Base-by-base conservation (phyloP, 2,888 invertebrate species). In the Eupsilia transversa region DNA sequence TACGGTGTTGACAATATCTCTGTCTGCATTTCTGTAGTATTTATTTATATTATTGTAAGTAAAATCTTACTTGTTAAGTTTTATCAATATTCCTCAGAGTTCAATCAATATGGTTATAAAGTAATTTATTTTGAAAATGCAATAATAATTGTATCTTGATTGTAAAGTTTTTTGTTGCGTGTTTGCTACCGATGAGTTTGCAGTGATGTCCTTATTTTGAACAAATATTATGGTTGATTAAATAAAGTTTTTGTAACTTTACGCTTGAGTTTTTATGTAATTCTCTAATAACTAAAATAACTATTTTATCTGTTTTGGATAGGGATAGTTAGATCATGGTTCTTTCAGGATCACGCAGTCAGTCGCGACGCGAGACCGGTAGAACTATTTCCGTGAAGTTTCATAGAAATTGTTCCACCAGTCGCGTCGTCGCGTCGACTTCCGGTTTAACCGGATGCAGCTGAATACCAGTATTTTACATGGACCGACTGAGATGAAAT, bases 161-260 rank as follows among this genome's bases (percentile, higher is more conserved):
- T 86, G 72, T 89, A 86, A 86, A 88, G 80, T 88, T 88, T 83
- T 88, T 89, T 87, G 87, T 89, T 87, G 85, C 83, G 77, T 88
- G 86, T 84, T 80, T 80, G 84, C 79, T 86, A 79, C 81, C 73
- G 72, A 87, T 85, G 82, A 87, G 88, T 90, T 90, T 89, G 84
- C 86, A 89, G 87, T 90, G 89, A 88, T 89, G 80, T 84, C 84
- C 77, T 90, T 90, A 84, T 91, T 91, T 91, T 92, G 94, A 94
- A 93, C 93, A 94, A 94, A 93, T 91, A 89, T 89, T 88, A 89
- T 89, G 89, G 88, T 91, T 92, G 86, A 84, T 89, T 89, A 87
- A 88, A 88, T 89, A 91, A 89, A 88, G 84, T 88, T 90, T 87
- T 90, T 89, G 81, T 88, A 86, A 88, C 74, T 86, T 86, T 79